Evolutionary conservation across 2,113 vertebrate genomes (phyloP), one percentile per base, ranked within the genome.

Genomic region (Scophthalmus maximus): DNA sequence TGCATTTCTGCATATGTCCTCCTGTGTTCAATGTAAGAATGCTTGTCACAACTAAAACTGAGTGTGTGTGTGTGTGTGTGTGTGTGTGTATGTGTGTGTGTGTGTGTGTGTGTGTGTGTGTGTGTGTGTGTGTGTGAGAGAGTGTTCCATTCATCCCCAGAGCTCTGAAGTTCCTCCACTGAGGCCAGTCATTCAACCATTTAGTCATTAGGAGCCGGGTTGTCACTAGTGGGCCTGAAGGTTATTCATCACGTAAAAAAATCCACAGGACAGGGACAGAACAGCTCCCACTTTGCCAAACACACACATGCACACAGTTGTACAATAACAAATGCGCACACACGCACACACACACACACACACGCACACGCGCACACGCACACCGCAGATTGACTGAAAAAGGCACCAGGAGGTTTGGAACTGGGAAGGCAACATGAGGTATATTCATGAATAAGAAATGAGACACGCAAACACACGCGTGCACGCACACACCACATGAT

Each of bases 171-270:
- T 69, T 64, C 40, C 30, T 70, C 23, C 29, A 72, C 61, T 90
- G 77, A 66, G 60, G 23, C 42, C 74, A 83, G 79, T 79, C 68
- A 84, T 71, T 76, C 66, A 81, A 53, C 57, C 79, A 74, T 75
- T 76, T 77, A 82, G 83, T 87, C 83, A 85, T 81, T 86, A 79
- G 79, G 61, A 79, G 83, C 72, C 10, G 8, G 55, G 78, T 69
- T 87, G 81, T 88, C 86, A 83, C 47, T 74, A 34, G 4, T n/a
- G 34, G 30, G 17, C 65, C 27, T 73, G 38, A 57, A 70, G 75
- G 78, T 80, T 64, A 81, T 90, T 84, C 55, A 89, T 91, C 78
- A 80, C 61, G 53, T 84, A 52, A 60, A 69, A n/a, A 74, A 70
- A 22, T 53, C 30, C 67, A 73, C 34, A 73, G 55, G 58, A 76